Evolutionary conservation across 2,113 vertebrate genomes (phyloP).

Genomic region (Dipodomys stephensi): DNA sequence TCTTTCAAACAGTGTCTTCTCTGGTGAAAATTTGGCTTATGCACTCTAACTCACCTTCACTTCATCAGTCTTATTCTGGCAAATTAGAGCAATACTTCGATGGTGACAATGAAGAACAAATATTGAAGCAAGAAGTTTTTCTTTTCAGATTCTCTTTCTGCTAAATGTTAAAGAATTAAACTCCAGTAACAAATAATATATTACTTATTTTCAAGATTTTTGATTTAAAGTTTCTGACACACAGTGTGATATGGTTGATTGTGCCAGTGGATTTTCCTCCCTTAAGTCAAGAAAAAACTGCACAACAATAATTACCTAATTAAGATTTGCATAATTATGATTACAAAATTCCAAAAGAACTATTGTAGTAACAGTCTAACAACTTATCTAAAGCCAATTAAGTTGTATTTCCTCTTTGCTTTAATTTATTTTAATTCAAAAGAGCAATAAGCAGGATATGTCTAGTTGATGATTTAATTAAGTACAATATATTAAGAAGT

Average conservation of each 20-base stretch:
- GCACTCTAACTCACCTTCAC: neutral
- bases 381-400: constrained; percentile 83
- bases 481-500: constrained; percentile 73
- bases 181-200: neutral
- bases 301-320: constrained; percentile 86
- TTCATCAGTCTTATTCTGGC: neutral
- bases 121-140: neutral
- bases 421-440: constrained; percentile 83
- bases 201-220: constrained; percentile 62
- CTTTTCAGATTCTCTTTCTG: constrained; percentile 49
- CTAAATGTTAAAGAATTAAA: neutral
- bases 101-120: neutral
- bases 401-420: constrained; percentile 79
- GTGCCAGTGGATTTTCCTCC: constrained; percentile 74
- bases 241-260: constrained; percentile 76
- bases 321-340: constrained; percentile 87
- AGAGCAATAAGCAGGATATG: constrained; percentile 80
- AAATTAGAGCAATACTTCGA: constrained; percentile 31
- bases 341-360: constrained; percentile 85
- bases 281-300: constrained; percentile 80
- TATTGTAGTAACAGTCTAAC: constrained; percentile 80
- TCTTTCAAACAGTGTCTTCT: neutral
- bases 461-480: constrained; percentile 85
- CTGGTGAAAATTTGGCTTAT: neutral
- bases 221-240: constrained; percentile 77